A percentile compares a stretch with the other conserved stretches of the same genome.
These are phyloP conservation scores for Caenorhabditis latens DNA, from an alignment of 1,140 invertebrate genomes.

Conservation along the genomic window DNA sequence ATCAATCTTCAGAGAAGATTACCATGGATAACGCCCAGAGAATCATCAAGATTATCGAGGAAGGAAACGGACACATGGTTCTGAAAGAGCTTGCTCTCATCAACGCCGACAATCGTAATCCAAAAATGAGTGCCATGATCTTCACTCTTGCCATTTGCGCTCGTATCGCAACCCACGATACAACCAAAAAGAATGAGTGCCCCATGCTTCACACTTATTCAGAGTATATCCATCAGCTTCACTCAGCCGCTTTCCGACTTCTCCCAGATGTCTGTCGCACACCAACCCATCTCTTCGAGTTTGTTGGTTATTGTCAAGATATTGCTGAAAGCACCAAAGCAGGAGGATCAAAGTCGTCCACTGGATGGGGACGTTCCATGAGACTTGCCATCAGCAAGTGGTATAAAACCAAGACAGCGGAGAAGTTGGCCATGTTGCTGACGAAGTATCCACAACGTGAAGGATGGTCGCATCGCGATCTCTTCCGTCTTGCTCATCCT, in stretches of 20 bases:
- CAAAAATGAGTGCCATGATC: conserved; percentile 76
- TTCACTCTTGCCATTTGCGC: conserved; percentile 78
- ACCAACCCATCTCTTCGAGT: conserved; percentile 79
- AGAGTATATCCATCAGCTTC: conserved; percentile 65
- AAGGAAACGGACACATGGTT: conserved; percentile 74
- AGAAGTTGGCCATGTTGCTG: conserved; percentile 82
- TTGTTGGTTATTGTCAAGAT: conserved; percentile 75
- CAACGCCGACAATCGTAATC: conserved; percentile 77
- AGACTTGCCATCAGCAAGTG: conserved; percentile 68
- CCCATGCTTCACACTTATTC: conserved; percentile 37
- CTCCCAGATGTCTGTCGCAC: conserved; percentile 77
- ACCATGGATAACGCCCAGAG: conserved; percentile 74
- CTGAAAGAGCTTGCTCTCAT: conserved; percentile 75
- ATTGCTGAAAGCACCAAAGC: conserved; percentile 61
- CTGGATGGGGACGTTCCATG: conserved; percentile 74
- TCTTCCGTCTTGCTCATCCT: conserved; percentile 83
- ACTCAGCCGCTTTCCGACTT: conserved; percentile 65
- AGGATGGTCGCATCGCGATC: conserved; percentile 83
- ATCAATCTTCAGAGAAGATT: conserved; percentile 73
- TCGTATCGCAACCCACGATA: conserved; percentile 64
- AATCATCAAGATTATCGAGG: conserved; percentile 75
- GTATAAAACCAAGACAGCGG: conserved; percentile 80
- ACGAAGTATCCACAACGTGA: conserved; percentile 82
- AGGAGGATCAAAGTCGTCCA: conserved; percentile 51
- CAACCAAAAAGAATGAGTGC: neutral